phyloP scores from a whole-genome alignment of 2,113 vertebrate genomes.

The Scartelaos histophorus region DNA sequence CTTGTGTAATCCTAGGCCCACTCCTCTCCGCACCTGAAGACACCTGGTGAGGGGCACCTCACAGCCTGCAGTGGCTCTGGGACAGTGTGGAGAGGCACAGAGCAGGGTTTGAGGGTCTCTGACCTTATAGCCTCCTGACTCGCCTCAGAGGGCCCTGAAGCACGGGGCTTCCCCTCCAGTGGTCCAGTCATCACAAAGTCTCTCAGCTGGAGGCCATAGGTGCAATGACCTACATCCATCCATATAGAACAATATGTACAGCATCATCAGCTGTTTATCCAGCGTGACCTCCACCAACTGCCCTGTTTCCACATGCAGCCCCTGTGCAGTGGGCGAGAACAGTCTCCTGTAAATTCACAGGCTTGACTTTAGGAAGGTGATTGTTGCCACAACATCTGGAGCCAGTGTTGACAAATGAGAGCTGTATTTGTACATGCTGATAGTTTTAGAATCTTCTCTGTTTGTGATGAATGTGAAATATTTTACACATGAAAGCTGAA shows the following conservation, averaged over 20 bases:
- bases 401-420: slow-evolving; percentile 17
- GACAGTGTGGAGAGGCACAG: slow-evolving; percentile 47
- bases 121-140: slow-evolving; percentile 60
- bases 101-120: slow-evolving; percentile 54
- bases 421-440: slow-evolving; percentile 56
- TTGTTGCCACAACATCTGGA: slow-evolving; percentile 28
- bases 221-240: slow-evolving; percentile 63
- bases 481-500: slow-evolving; percentile 65
- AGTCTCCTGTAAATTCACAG: slow-evolving; percentile 8
- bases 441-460: slow-evolving; percentile 44
- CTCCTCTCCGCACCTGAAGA: slow-evolving; percentile 70
- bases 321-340: not conserved
- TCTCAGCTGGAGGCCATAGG: slow-evolving; percentile 57
- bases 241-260: slow-evolving; percentile 58
- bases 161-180: slow-evolving; percentile 60
- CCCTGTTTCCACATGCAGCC: slow-evolving; percentile 15
- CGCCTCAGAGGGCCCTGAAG: slow-evolving; percentile 66
- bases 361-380: slow-evolving; percentile 27
- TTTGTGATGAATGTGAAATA: slow-evolving; percentile 64
- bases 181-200: slow-evolving; percentile 62
- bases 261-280: slow-evolving; percentile 55
- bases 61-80: slow-evolving; percentile 61
- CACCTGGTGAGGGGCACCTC: slow-evolving; percentile 77
- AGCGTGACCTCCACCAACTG: slow-evolving; percentile 55
- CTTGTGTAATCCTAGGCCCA: slow-evolving; percentile 67